Percentiles rank a stretch among this genome's conserved stretches.
Evolutionary conservation across 53 echinoderm and acorn worm genomes (phyloP).

Genomic region (Stichopus horrens): DNA sequence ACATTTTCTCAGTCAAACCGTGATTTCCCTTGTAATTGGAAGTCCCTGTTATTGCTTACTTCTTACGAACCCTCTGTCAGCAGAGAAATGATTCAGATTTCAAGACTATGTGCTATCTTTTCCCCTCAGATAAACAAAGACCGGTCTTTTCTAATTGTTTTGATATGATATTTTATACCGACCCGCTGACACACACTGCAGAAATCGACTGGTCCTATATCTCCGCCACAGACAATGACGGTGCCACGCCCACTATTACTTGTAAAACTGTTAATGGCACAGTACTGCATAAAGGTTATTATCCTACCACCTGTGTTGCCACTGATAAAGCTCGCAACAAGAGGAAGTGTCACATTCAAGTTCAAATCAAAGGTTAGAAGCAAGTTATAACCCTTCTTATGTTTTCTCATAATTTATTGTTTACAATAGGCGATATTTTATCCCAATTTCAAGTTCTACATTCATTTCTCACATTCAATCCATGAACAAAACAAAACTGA

Average conservation of each 20-base stretch:
- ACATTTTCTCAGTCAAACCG: too few species aligned
- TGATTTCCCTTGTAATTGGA: too few species aligned
- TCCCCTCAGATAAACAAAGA: constrained; percentile 48
- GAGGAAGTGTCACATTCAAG: constrained; percentile 49
- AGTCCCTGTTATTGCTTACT: too few species aligned
- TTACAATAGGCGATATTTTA: too few species aligned
- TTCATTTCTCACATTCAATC: too few species aligned
- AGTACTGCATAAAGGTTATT: constrained; percentile 8
- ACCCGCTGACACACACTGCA: constrained; percentile 30
- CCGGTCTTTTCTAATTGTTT: constrained; percentile 57
- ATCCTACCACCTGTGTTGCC: constrained; percentile 56
- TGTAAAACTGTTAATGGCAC: constrained; percentile 55
- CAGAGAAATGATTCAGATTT: too few species aligned
- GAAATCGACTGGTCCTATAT: constrained; percentile 21
- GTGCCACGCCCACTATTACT: constrained; percentile 44
- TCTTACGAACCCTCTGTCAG: too few species aligned
- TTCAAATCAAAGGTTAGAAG: constrained; percentile 55
- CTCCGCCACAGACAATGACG: constrained; percentile 61
- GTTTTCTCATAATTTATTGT: too few species aligned
- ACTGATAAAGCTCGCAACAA: constrained; percentile 59
- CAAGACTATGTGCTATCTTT: background rate
- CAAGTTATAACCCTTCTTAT: too few species aligned
- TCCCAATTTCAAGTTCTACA: too few species aligned
- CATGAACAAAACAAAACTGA: too few species aligned
- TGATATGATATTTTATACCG: constrained; percentile 44